Conservation (phyloP, 2,113 vertebrate genomes). For the Odontesthes bonariensis region DNA sequence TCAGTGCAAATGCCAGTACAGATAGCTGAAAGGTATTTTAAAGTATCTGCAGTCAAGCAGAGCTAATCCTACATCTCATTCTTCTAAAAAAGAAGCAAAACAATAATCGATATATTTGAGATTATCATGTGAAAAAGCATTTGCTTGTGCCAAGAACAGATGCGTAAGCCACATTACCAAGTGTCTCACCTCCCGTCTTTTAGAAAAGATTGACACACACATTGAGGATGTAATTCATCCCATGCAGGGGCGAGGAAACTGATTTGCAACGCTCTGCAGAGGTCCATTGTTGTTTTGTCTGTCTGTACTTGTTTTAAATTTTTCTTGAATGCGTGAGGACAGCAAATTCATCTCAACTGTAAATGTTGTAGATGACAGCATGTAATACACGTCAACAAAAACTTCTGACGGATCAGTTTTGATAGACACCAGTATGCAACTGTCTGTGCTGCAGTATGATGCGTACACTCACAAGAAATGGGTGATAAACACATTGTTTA, state of each 20-base stretch:
- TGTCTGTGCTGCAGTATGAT: slow-evolving; percentile 42
- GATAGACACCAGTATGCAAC: slow-evolving; percentile 51
- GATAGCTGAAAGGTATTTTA: slow-evolving; percentile 11
- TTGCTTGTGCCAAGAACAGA: slow-evolving; percentile 20
- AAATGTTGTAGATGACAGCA: slow-evolving; percentile 52
- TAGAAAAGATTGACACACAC: slow-evolving; percentile 23
- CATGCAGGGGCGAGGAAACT: background rate
- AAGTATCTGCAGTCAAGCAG: slow-evolving; percentile 11
- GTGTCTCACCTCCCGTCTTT: slow-evolving; percentile 12
- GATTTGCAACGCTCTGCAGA: slow-evolving; percentile 15
- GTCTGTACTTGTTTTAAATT: slow-evolving; percentile 3
- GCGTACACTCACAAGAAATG: slow-evolving; percentile 40
- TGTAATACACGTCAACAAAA: slow-evolving; percentile 6
- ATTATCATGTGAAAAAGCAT: background rate
- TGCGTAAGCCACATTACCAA: slow-evolving; percentile 28
- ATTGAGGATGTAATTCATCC: slow-evolving; percentile 31
- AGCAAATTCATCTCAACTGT: slow-evolving; percentile 29
- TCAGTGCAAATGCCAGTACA: slow-evolving; percentile 23
- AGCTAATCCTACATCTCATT: slow-evolving; percentile 16
- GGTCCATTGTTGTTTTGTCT: slow-evolving; percentile 4
- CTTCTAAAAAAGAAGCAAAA: slow-evolving; percentile 3
- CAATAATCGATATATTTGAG: background rate
- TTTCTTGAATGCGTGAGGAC: slow-evolving; percentile 27
- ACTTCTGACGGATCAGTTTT: slow-evolving; percentile 24
- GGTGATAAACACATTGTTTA: slow-evolving; percentile 63